These are phyloP conservation scores for Toxotes chatareus DNA, from an alignment of 2,113 vertebrate genomes.

Conservation along the genomic window DNA sequence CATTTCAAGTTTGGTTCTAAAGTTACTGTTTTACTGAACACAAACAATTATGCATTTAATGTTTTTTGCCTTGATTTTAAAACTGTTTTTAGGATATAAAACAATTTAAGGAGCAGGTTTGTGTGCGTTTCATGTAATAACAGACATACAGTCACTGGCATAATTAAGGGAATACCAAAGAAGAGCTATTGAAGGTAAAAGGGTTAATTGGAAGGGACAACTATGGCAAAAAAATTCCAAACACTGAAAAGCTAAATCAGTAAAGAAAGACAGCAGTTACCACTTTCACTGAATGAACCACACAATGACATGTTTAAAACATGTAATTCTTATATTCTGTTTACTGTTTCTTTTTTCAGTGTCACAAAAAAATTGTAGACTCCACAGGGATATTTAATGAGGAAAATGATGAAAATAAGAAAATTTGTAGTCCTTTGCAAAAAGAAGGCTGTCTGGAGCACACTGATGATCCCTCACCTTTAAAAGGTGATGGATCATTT, in stretches of 20 bases:
- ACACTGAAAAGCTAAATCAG: background rate
- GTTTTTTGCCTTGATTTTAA: background rate
- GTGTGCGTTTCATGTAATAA: no score
- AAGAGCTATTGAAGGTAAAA: no score
- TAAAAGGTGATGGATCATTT: slow-evolving; percentile 34
- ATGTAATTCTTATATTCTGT: background rate
- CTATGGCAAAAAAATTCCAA: background rate
- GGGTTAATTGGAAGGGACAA: no score
- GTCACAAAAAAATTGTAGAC: slow-evolving; percentile 29
- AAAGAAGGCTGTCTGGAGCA: slow-evolving; percentile 2
- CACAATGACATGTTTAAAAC: background rate
- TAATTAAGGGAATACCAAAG: no score
- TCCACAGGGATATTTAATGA: slow-evolving; percentile 28
- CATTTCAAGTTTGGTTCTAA: slow-evolving; percentile 36
- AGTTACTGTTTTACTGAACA: background rate
- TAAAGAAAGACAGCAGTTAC: background rate
- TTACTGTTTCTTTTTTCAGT: slow-evolving; percentile 60
- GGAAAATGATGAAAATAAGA: slow-evolving; percentile 37
- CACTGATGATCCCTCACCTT: slow-evolving; percentile 12
- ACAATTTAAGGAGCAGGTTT: no score
- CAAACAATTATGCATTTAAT: background rate
- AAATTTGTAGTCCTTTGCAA: background rate
- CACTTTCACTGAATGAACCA: background rate
- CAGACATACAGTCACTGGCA: no score
- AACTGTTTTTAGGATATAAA: background rate